Conservation (phyloP, 92 coral and sea anemone species). For the Umimayanthus kanabou region DNA sequence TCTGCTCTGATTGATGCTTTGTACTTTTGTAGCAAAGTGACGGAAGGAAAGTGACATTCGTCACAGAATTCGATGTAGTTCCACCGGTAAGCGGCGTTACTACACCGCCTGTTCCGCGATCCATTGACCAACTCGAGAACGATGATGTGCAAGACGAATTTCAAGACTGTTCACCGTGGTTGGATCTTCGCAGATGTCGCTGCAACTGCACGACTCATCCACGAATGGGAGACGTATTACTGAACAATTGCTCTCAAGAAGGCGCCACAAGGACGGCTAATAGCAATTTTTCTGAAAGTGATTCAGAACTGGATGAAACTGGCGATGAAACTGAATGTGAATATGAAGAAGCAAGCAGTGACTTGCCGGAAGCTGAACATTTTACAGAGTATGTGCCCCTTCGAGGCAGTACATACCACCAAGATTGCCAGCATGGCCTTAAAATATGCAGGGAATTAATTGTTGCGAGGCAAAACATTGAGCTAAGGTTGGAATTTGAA, state of each 20-base stretch:
- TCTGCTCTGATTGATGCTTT: too few relatives aligned
- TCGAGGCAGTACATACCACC: conserved; percentile 37
- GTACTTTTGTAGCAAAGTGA: conserved; percentile 20
- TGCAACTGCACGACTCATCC: conserved; percentile 20
- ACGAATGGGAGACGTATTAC: conserved; percentile 12
- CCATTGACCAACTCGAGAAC: conserved; percentile 3
- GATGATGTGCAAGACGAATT: conserved; percentile 14
- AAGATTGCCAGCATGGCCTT: conserved; percentile 38
- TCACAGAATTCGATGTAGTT: conserved; percentile 4
- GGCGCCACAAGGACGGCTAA: background rate
- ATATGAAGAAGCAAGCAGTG: background rate
- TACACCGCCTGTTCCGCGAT: conserved; percentile 4
- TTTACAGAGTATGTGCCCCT: conserved; percentile 43
- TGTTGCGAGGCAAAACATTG: background rate
- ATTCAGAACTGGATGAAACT: background rate
- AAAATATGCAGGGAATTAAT: conserved; percentile 32
- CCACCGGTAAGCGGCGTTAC: conserved; percentile 17
- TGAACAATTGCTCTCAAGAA: conserved; percentile 4
- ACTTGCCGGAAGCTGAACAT: background rate
- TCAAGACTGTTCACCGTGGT: conserved; percentile 15
- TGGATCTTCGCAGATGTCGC: conserved; percentile 1
- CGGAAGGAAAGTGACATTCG: conserved; percentile 21
- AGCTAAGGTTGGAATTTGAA: conserved; percentile 16
- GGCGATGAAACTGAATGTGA: background rate
- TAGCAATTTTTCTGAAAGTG: background rate